Conservation (phyloP, 2,113 vertebrate species). For the Falcunculus frontatus region DNA sequence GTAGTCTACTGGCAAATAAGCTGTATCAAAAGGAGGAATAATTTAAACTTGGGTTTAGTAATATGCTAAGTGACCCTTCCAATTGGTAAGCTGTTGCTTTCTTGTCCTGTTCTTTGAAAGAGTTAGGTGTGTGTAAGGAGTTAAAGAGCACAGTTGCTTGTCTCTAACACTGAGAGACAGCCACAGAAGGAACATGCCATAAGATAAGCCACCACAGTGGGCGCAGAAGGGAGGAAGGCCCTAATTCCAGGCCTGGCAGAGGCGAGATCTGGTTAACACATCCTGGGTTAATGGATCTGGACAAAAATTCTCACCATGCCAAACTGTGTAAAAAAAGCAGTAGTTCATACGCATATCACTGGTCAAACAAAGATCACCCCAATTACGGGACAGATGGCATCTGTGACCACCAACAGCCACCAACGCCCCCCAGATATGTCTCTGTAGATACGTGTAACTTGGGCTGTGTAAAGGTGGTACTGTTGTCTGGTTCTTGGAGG, state of each 20-base stretch:
- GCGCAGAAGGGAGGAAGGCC: background rate
- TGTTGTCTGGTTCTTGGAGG: background rate
- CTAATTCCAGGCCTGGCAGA: background rate
- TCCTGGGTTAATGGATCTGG: background rate
- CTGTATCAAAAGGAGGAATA: background rate
- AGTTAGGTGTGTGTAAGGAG: background rate
- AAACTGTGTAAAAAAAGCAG: background rate
- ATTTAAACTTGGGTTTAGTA: background rate
- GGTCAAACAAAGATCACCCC: background rate
- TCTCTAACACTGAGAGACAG: background rate
- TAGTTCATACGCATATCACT: background rate
- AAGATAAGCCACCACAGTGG: background rate
- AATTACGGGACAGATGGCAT: background rate
- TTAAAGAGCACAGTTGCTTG: background rate
- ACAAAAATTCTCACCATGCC: background rate
- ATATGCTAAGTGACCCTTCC: background rate
- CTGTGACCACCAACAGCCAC: fast-evolving
- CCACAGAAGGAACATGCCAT: background rate
- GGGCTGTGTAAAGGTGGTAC: background rate
- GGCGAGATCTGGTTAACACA: background rate
- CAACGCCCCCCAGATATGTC: background rate
- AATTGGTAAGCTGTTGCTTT: background rate
- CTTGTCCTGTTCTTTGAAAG: background rate
- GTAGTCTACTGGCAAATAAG: background rate
- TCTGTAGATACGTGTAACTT: background rate